phyloP scores from a whole-genome alignment of 2,113 vertebrate genomes.

The Gavia stellata region DNA sequence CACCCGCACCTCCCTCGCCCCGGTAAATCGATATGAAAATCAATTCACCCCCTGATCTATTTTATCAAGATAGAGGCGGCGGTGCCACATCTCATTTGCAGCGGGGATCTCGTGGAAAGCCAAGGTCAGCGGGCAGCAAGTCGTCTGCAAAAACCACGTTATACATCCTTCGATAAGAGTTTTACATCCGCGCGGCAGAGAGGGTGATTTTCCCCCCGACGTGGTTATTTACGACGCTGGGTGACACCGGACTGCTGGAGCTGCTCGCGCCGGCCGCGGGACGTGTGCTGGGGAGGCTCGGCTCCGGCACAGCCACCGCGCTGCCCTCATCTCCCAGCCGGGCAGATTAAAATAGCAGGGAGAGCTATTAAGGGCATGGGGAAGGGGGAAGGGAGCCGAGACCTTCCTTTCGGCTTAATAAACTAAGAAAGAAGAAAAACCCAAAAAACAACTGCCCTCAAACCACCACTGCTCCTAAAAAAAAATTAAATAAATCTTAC shows the following conservation, averaged over 20 bases:
- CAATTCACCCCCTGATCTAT: conserved; percentile 55
- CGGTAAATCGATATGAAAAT: conserved; percentile 57
- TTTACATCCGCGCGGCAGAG: neutral
- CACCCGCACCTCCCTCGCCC: neutral
- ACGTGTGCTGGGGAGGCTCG: neutral
- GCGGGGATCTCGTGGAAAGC: neutral
- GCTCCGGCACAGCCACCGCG: conserved; percentile 56
- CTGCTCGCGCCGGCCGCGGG: neutral
- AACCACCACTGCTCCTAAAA: neutral
- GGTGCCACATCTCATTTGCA: conserved; percentile 56
- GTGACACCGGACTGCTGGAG: neutral
- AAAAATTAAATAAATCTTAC: neutral
- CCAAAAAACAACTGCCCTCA: neutral
- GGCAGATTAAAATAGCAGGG: conserved; percentile 71
- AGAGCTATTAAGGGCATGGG: conserved; percentile 64
- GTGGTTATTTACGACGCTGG: neutral
- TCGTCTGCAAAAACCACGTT: neutral
- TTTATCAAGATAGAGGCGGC: conserved; percentile 59
- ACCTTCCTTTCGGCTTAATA: conserved; percentile 20
- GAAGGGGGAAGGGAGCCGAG: conserved; percentile 69
- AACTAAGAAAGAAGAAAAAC: neutral
- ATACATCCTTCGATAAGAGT: neutral
- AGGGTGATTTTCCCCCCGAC: neutral
- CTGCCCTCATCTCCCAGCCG: conserved; percentile 64
- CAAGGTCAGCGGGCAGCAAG: conserved; percentile 57